Evolutionary conservation across 2,797 vertebrate species (phyloP), one percentile per base, ranked within the genome.

Genomic region (Manis pentadactyla): DNA sequence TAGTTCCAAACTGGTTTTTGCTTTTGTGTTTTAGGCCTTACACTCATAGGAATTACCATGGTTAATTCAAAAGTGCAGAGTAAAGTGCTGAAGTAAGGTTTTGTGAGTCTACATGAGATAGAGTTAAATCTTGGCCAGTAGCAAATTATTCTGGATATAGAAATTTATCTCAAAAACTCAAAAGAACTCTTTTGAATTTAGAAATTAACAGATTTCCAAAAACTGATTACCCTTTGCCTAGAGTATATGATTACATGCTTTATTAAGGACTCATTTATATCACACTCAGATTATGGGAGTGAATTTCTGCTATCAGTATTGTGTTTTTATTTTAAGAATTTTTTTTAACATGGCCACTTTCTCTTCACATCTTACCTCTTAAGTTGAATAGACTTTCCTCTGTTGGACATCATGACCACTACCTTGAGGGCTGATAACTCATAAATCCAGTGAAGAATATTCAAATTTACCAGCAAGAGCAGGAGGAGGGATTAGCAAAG

Each of bases 391-490:
- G 4, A 93, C 77, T 55, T 94, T 93, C 27, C 42, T 53, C n/a
- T 97, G 55, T 64, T 86, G 31, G n/a, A 66, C 95, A 66, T 7
- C 79, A 93, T 87, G 93, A 94, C 90, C 55, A 74, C 96, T 90
- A 94, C 88, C 39, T 74, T 92, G 64, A 93, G 19, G 92, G 87
- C 92, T 89, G 75, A 79, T 94, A 74, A 84, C 77, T 95, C 90
- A 68, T 81, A 39, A 92, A 84, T 34, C 46, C 53, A 91, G 9
- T 74, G 89, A 97, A 61, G 49, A 97, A 97, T 31, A 34, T 15
- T 96, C 78, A 88, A 87, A 97, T 94, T 77, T 42, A 89, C 14
- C 53, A 87, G 87, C 27, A 97, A 86, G 34, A 94, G 64, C 31
- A 64, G 37, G 90, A 6, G 51, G 59, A 94, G 74, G 77, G 25